Conservation (phyloP, 2,113 vertebrate species). For the Isichthys henryi region DNA sequence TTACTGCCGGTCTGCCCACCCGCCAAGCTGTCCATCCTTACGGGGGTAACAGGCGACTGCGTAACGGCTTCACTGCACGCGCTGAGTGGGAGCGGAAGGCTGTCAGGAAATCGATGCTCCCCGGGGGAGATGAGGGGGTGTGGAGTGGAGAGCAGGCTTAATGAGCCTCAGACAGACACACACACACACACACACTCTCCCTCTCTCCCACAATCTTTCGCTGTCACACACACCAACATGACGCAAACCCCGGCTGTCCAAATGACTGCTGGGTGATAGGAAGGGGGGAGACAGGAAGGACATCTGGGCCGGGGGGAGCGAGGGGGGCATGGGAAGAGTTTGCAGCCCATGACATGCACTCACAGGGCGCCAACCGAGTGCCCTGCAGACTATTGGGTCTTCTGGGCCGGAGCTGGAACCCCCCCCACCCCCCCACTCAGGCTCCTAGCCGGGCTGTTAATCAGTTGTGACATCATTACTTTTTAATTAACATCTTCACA, state of each 20-base stretch:
- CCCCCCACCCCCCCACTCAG: background rate
- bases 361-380: background rate
- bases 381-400: background rate
- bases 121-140: conserved; percentile 51
- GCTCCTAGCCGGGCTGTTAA: background rate
- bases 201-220: background rate
- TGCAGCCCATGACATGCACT: background rate
- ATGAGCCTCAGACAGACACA: conserved; percentile 58
- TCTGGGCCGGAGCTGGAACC: background rate
- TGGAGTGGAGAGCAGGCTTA: conserved; percentile 54
- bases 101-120: conserved; percentile 59
- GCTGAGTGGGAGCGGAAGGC: conserved; percentile 31
- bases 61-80: conserved; percentile 17
- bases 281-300: background rate
- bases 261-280: background rate
- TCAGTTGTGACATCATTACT: background rate
- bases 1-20: background rate
- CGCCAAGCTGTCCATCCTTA: background rate
- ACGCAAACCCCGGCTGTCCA: background rate
- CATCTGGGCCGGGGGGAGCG: background rate
- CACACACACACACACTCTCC: background rate
- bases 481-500: conserved; percentile 8
- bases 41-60: conserved; percentile 1
- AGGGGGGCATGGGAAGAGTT: background rate
- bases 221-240: background rate